A percentile compares a stretch with the other conserved stretches of the same genome.
Evolutionary conservation across 2,797 vertebrate species (phyloP).

Genomic region (Paratrypauchen microcephalus): DNA sequence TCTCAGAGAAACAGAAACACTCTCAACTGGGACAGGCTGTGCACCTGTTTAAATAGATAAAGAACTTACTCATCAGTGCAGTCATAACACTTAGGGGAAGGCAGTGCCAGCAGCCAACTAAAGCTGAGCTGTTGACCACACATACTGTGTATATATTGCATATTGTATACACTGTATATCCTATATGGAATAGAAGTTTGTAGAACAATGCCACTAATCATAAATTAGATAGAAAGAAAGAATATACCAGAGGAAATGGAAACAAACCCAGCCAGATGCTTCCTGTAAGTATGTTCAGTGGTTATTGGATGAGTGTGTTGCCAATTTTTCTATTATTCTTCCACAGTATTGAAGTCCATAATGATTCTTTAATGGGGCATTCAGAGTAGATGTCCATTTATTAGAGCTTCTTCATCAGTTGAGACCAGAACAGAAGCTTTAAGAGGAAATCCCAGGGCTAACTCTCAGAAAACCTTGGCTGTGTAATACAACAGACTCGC

Average conservation of each 20-base stretch:
- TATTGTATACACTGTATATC: not conserved
- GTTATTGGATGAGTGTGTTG: not conserved
- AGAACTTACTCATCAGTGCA: not conserved
- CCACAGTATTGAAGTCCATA: conserved; percentile 6
- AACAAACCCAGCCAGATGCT: not conserved
- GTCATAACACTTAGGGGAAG: not conserved
- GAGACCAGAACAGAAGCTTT: conserved; percentile 54
- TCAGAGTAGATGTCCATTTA: conserved; percentile 27
- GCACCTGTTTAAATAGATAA: conserved; percentile 3
- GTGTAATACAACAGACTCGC: conserved; percentile 42
- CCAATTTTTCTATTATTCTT: not conserved
- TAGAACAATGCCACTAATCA: not conserved
- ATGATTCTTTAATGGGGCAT: conserved; percentile 12
- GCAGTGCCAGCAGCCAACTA: not conserved
- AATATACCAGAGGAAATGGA: not conserved
- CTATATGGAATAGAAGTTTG: not conserved
- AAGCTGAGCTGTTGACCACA: not conserved
- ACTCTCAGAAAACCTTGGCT: conserved; percentile 42
- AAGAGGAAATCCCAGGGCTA: conserved; percentile 50
- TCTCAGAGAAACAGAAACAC: conserved; percentile 27
- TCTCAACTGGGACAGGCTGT: conserved; percentile 10
- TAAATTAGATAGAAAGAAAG: not conserved
- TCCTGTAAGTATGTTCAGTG: not conserved
- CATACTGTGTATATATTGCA: not conserved
- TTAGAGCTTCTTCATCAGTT: conserved; percentile 58